Evolutionary conservation across 92 coral and sea anemone genomes (phyloP).

Genomic region (Actinostola sp.): DNA sequence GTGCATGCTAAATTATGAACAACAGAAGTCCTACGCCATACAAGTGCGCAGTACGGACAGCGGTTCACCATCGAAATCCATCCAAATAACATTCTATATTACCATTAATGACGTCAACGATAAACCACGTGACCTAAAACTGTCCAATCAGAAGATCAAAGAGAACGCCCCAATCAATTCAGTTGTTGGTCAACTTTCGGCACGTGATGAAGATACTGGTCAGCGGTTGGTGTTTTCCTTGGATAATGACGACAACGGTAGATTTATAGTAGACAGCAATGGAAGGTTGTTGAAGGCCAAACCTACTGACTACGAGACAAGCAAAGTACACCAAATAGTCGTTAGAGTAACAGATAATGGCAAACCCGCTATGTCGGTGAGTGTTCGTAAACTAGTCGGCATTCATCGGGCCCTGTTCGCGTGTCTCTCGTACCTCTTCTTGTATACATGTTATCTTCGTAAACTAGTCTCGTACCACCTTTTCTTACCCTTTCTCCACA

Average conservation of each 20-base stretch:
- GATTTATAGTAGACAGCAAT: constrained; percentile 60
- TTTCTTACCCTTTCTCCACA: too few species aligned
- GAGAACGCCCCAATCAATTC: constrained; percentile 76
- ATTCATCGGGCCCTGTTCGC: too few species aligned
- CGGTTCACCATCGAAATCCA: constrained; percentile 75
- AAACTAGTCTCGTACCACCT: too few species aligned
- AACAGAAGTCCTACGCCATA: constrained; percentile 45
- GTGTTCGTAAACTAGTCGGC: not conserved
- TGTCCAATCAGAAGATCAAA: constrained; percentile 71
- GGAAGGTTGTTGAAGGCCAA: constrained; percentile 69
- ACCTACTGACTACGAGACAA: constrained; percentile 75
- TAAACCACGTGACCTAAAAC: constrained; percentile 73
- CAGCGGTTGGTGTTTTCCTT: constrained; percentile 71
- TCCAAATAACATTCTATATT: constrained; percentile 49
- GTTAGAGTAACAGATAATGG: constrained; percentile 74
- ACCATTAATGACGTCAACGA: constrained; percentile 67
- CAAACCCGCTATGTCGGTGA: constrained; percentile 60
- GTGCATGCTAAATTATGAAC: constrained; percentile 72
- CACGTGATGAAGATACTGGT: constrained; percentile 78
- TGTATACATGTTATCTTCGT: too few species aligned
- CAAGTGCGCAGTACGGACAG: constrained; percentile 83
- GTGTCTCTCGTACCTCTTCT: too few species aligned
- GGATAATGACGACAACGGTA: constrained; percentile 68
- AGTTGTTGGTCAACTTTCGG: constrained; percentile 64
- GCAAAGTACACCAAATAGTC: constrained; percentile 61